phyloP scores from a whole-genome alignment of 2,888 invertebrate species.

The Plemyria rubiginata region DNA sequence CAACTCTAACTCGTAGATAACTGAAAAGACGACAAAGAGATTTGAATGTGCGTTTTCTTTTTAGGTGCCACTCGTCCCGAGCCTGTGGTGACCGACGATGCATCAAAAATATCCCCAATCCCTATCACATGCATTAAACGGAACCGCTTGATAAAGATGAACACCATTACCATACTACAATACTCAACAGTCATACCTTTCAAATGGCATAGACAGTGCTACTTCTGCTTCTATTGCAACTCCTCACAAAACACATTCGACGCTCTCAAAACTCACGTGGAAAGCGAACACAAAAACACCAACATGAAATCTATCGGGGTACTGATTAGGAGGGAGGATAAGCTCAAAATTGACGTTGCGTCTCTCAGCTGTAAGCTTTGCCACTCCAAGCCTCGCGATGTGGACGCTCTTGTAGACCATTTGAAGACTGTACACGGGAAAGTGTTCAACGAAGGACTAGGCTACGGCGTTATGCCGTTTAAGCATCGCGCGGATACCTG shows the following conservation, averaged over 20 bases:
- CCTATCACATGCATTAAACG: slow-evolving; percentile 68
- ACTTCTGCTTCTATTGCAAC: slow-evolving; percentile 76
- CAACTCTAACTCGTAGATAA: background rate
- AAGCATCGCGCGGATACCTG: slow-evolving; percentile 54
- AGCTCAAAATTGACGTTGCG: slow-evolving; percentile 73
- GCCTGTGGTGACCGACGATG: slow-evolving; percentile 43
- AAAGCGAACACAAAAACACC: slow-evolving; percentile 55
- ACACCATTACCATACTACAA: slow-evolving; percentile 69
- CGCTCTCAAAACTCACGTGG: slow-evolving; percentile 71
- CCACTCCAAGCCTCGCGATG: slow-evolving; percentile 42
- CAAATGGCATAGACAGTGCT: slow-evolving; percentile 77
- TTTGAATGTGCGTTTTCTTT: slow-evolving; percentile 57
- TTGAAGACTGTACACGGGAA: slow-evolving; percentile 56
- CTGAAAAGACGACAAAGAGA: slow-evolving; percentile 7
- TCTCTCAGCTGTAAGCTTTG: slow-evolving; percentile 59
- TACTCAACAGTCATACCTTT: slow-evolving; percentile 68
- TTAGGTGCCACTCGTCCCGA: slow-evolving; percentile 58
- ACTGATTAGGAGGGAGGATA: slow-evolving; percentile 69
- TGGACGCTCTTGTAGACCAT: slow-evolving; percentile 59
- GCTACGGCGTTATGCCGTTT: slow-evolving; percentile 70
- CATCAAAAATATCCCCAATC: slow-evolving; percentile 49
- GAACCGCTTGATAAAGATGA: slow-evolving; percentile 71
- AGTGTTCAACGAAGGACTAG: slow-evolving; percentile 55
- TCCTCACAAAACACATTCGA: slow-evolving; percentile 60
- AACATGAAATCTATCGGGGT: slow-evolving; percentile 68